These are phyloP conservation scores for Pangasius djambal DNA, from an alignment of 2,797 vertebrate genomes.

Conservation along the genomic window DNA sequence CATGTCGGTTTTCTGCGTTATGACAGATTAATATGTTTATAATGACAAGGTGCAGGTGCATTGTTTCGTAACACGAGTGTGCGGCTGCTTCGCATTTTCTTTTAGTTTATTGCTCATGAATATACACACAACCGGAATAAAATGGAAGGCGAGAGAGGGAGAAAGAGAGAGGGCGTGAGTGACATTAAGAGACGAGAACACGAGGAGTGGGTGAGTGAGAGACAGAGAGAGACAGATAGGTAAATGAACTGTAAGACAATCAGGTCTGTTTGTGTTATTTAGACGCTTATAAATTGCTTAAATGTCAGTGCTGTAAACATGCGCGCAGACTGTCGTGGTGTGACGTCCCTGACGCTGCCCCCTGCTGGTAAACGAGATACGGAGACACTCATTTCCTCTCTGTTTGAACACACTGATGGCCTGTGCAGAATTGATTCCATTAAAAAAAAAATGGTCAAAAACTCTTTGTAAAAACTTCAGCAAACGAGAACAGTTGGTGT, in stretches of 20 bases:
- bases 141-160: conserved; percentile 11
- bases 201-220: not conserved
- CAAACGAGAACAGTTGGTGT: conserved; percentile 50
- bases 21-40: not conserved
- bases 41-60: not conserved
- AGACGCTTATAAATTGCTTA: conserved; percentile 34
- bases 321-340: not conserved
- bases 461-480: conserved; percentile 22
- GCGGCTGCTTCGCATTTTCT: not conserved
- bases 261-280: not conserved
- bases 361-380: conserved; percentile 51
- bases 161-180: not conserved
- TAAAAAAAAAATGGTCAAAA: conserved; percentile 14
- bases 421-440: not conserved
- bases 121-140: conserved; percentile 19
- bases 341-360: conserved; percentile 55
- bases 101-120: conserved; percentile 23
- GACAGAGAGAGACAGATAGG: not conserved
- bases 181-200: not conserved
- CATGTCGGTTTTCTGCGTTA: not conserved
- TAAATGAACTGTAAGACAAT: not conserved
- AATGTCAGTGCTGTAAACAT: conserved; percentile 16
- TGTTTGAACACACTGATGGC: not conserved
- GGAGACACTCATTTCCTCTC: not conserved
- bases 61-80: not conserved